Base-by-base conservation (phyloP, 2,113 vertebrate species). In the Sander lucioperca region DNA sequence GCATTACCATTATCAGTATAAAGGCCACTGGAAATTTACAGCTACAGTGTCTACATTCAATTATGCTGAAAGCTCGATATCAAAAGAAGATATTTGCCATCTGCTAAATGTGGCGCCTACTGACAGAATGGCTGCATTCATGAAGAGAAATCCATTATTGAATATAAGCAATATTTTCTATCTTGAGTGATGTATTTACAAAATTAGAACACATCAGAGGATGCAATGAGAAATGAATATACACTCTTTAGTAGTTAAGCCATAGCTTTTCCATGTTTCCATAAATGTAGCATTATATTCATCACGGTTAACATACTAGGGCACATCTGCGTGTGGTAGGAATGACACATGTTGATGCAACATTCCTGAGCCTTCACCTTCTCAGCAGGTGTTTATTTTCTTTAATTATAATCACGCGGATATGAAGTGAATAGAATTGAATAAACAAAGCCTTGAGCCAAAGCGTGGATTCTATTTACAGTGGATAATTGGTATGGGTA, bases 401-500 rank as follows among this genome's bases (percentile, higher is more conserved):
- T 87, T 86, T 90, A 92, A 94, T 94, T 91, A 92, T 92, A 89
- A 92, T 91, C 86, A 88, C 79, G 85, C 43, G 67, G 78, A 91
- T 93, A 85, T 93, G 82, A 91, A 93, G 92, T 90, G 89, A 89
- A 89, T 70, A 86, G 87, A 94, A 94, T 90, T 88, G 90, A 95
- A 94, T 92, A 95, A 95, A 94, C 93, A 93, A 94, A 90, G 91
- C 94, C 90, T 86, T 87, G 80, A 94, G 91, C 93, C 86, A 88
- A 92, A 92, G 93, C 88, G 84, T 83, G 78, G 88, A 89, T 94
- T 94, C 91, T 95, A 95, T 95, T 96, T 95, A 94, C 93, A 94
- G 91, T 93, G 93, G 90, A 88, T 96, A 95, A 95, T 95, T 95
- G 94, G 92, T 90, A 91, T 87, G 93, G 92, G 93, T 79, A 76